These are phyloP conservation scores for Gymnothorax javanicus DNA, from an alignment of 2,797 vertebrate genomes.

Conservation along the genomic window DNA sequence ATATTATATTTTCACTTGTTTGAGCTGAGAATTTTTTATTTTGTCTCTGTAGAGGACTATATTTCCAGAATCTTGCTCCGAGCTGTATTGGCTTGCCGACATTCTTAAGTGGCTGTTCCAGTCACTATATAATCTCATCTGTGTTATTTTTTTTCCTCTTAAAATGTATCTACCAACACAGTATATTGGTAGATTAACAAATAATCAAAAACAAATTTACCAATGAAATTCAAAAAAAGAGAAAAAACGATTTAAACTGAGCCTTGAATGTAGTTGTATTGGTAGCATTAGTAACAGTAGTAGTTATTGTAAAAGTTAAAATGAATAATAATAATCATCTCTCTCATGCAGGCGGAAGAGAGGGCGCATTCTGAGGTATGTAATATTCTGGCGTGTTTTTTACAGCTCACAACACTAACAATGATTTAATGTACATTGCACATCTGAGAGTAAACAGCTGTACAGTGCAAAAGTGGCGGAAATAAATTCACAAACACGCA, in stretches of 20 bases:
- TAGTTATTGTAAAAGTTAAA: not conserved
- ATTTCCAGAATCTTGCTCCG: too few species aligned
- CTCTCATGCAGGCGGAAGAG: slow-evolving; percentile 87
- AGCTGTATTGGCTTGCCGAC: too few species aligned
- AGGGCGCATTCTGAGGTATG: slow-evolving; percentile 98
- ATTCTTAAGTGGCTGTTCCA: not conserved
- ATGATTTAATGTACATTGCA: slow-evolving; percentile 8
- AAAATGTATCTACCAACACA: not conserved
- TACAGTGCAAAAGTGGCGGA: slow-evolving; percentile 34
- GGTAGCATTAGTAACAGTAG: not conserved
- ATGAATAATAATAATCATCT: slow-evolving; percentile 14
- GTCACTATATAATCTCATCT: not conserved
- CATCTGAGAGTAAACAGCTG: too few species aligned
- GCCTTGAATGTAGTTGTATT: too few species aligned
- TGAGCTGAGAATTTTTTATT: too few species aligned
- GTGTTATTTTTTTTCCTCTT: not conserved
- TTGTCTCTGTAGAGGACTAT: too few species aligned
- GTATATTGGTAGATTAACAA: not conserved
- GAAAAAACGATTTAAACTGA: not conserved
- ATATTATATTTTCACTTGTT: not conserved
- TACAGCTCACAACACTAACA: not conserved
- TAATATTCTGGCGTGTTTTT: not conserved
- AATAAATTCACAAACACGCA: not conserved
- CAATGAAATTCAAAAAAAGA: not conserved
- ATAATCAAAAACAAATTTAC: not conserved